Conservation (phyloP, 2,113 vertebrate genomes). For the Neoarius graeffei region DNA sequence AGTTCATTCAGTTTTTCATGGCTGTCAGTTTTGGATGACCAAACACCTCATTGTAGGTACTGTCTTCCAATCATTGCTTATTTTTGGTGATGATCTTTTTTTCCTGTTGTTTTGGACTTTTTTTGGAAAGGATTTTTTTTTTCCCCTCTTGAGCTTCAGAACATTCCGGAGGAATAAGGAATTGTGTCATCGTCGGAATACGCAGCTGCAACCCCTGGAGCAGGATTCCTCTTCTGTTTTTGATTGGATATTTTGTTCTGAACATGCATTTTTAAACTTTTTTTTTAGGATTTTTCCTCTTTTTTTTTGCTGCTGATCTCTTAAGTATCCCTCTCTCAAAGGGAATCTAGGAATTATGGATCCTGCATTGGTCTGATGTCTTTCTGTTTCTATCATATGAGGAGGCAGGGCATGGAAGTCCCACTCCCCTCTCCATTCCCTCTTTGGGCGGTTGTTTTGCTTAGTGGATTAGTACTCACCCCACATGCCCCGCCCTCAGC, state of each 20-base stretch:
- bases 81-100: not conserved
- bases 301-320: constrained; percentile 24
- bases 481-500: constrained; percentile 54
- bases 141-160: not conserved
- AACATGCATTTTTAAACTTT: constrained; percentile 56
- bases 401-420: constrained; percentile 69
- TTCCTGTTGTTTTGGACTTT: not conserved
- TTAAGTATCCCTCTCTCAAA: constrained; percentile 47
- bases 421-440: constrained; percentile 59
- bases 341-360: constrained; percentile 71
- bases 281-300: constrained; percentile 54
- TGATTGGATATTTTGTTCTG: constrained; percentile 56
- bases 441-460: constrained; percentile 60
- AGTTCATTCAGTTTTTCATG: not conserved
- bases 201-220: constrained; percentile 17
- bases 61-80: not conserved
- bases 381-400: constrained; percentile 71
- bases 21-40: constrained; percentile 19
- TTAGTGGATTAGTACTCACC: constrained; percentile 62
- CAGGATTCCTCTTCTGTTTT: constrained; percentile 40
- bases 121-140: constrained; percentile 10
- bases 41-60: not conserved
- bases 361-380: constrained; percentile 73
- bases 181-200: constrained; percentile 17
- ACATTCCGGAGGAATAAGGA: constrained; percentile 28